Base-by-base conservation (phyloP, 2,888 invertebrate species). In the Spisula solida region DNA sequence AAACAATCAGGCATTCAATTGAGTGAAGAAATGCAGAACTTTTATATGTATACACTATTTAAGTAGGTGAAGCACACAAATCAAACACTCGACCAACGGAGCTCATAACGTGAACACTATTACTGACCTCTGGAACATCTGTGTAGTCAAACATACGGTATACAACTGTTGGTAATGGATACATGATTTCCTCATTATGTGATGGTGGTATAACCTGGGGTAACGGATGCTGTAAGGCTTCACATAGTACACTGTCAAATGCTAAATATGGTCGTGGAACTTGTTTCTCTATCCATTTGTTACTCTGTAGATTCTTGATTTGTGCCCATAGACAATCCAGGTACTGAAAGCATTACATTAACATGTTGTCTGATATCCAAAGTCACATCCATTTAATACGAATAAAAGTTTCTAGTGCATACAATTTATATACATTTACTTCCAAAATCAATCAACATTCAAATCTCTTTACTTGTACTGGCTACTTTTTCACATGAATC, bases 71-170 rank as follows among this genome's bases (percentile, higher is more conserved):
- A n/a, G n/a, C n/a, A n/a, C n/a, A n/a, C n/a, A n/a, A n/a, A n/a
- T n/a, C n/a, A n/a, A n/a, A n/a, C n/a, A n/a, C n/a, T n/a, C n/a
- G 41, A 41, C 8, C 4, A 8, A 41, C 41, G 12, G 16, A 51
- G 51, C 51, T n/a, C n/a, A 51, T 16, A n/a, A 66, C 6, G n/a
- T 25, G 6, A 66, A 25, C 60, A 66, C n/a, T 25, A 0, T 4
- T 47, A 34, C 82, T 48, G 85, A 95, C 95, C 95, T 94, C 95
- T 0, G 99, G 99, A 94, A 99, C 99, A 97, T 99, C 99, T 0
- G 99, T 99, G 96, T 99, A 99, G 97, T 99, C 99, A 97, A 99
- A 99, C 98, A 99, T 96, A 51, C 97, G 97, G 97, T 99, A 99
- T 60, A 99, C 98, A 0, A 99, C 99, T 96, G 98, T 98, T 0